Conservation (phyloP, 2,888 invertebrate species). For the Ephialtes manifestator region DNA sequence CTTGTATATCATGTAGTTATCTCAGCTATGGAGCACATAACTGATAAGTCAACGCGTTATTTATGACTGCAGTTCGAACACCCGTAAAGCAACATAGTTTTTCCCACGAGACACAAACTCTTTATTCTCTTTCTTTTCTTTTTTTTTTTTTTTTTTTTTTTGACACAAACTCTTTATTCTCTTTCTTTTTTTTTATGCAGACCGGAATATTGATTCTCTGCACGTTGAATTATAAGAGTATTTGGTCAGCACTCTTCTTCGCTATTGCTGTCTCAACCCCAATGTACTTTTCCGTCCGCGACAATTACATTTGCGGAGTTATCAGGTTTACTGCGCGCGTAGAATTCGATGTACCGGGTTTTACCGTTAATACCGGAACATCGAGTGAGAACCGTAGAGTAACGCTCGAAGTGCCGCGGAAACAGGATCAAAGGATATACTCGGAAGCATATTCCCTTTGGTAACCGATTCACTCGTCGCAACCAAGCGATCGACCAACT, state of each 20-base stretch:
- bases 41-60: conserved; percentile 59
- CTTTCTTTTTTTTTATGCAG: conserved; percentile 5
- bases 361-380: conserved; percentile 35
- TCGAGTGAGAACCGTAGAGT: conserved; percentile 11
- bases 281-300: conserved; percentile 38
- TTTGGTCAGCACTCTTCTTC: conserved; percentile 16
- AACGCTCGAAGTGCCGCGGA: not conserved
- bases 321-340: conserved; percentile 71
- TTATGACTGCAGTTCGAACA: conserved; percentile 58
- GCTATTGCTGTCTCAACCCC: not conserved
- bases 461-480: conserved; percentile 13
- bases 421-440: conserved; percentile 37
- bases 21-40: not conserved
- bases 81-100: conserved; percentile 44
- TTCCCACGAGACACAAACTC: conserved; percentile 20
- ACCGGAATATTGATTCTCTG: conserved; percentile 78
- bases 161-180: too few relatives aligned
- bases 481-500: conserved; percentile 29
- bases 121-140: too few relatives aligned
- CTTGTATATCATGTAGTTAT: too few relatives aligned
- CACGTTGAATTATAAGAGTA: conserved; percentile 80
- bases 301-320: conserved; percentile 76
- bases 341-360: not conserved
- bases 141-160: too few relatives aligned
- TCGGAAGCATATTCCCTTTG: conserved; percentile 29